Conservation (phyloP, 1,140 invertebrate species). For the Sycophaga agraensis region DNA sequence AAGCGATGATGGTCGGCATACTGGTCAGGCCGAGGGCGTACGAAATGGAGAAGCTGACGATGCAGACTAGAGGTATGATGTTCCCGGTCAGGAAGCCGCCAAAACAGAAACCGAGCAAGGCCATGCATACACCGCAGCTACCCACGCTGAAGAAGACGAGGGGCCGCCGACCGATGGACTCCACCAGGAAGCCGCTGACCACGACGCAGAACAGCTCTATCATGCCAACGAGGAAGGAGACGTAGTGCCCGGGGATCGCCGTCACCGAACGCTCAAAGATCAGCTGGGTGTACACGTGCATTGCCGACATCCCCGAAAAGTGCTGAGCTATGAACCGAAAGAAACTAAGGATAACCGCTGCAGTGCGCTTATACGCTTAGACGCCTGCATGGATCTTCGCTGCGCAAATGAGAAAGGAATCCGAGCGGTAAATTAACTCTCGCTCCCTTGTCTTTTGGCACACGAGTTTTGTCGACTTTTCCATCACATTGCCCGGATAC, state of each 20-base stretch:
- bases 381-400: too few species aligned
- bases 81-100: not conserved
- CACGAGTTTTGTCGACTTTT: too few species aligned
- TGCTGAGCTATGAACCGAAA: constrained; percentile 2
- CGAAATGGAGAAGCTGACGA: not conserved
- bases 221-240: not conserved
- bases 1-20: not conserved
- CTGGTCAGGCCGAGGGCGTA: not conserved
- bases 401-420: too few species aligned
- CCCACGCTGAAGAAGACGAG: not conserved
- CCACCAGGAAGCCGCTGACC: not conserved
- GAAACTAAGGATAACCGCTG: too few species aligned
- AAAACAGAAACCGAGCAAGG: not conserved
- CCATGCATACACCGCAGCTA: not conserved
- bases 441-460: too few species aligned
- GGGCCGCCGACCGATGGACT: not conserved
- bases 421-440: too few species aligned
- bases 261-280: not conserved
- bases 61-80: not conserved
- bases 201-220: not conserved
- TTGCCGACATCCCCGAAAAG: constrained; percentile 7
- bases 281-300: not conserved
- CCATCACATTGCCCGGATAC: too few species aligned
- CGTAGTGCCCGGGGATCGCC: not conserved
- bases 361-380: too few species aligned